Conservation (phyloP, 2,888 invertebrate species). For the Xestia c-nigrum region DNA sequence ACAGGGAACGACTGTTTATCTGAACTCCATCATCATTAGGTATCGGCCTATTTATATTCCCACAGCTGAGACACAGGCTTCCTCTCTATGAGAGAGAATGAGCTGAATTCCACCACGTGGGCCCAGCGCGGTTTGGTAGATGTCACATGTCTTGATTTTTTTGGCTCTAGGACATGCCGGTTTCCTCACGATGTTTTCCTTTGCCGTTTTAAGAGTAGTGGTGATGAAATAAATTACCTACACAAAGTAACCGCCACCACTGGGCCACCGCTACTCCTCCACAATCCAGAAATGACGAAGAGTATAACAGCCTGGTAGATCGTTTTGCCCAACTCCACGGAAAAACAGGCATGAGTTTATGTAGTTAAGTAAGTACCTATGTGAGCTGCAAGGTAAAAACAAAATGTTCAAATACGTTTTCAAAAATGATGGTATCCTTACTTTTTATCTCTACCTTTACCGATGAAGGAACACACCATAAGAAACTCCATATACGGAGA, state of each 20-base stretch:
- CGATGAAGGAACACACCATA: conserved; percentile 44
- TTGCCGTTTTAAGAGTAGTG: too few relatives aligned
- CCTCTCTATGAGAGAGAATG: too few relatives aligned
- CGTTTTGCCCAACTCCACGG: background rate
- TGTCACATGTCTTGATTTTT: too few relatives aligned
- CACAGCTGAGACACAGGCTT: too few relatives aligned
- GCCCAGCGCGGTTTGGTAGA: too few relatives aligned
- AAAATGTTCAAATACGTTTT: conserved; percentile 1
- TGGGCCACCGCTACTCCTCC: too few relatives aligned
- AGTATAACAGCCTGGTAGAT: background rate
- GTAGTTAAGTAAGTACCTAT: background rate
- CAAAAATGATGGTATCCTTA: conserved; percentile 4
- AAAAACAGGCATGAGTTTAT: background rate
- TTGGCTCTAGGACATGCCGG: too few relatives aligned
- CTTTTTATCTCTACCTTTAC: conserved; percentile 30
- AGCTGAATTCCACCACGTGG: too few relatives aligned
- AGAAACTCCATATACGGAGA: conserved; percentile 39
- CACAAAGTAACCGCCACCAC: too few relatives aligned
- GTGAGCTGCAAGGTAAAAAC: background rate
- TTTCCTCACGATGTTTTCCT: too few relatives aligned
- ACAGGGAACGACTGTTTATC: background rate
- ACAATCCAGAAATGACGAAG: background rate
- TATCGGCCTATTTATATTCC: too few relatives aligned
- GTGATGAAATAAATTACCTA: too few relatives aligned
- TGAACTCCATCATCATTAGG: background rate